Base-by-base conservation (phyloP, 2,888 invertebrate species). In the Entomobrya proxima region DNA sequence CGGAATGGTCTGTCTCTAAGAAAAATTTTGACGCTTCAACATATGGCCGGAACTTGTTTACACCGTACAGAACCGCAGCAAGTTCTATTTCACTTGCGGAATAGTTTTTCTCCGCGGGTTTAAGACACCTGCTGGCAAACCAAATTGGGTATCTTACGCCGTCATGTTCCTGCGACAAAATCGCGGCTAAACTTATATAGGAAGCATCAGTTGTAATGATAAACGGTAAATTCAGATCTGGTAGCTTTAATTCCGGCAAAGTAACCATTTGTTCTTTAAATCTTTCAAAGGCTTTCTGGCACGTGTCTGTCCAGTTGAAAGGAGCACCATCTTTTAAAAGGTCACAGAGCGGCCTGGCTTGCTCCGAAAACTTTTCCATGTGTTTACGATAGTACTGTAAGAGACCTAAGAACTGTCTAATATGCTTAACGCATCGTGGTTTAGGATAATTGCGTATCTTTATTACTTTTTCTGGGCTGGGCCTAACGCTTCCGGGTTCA, bases 1-100 rank as follows among this genome's bases (percentile, higher is more conserved):
- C 92, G 80, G 92, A 91, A 80, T 93, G 93, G 84, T 93, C 93
- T 0, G 92, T 92, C 5, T 91, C 86, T 0, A 93, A 89, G 0
- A 88, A 87, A 21, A 92, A 91, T 0, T 88, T 61, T 6, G 90
- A 40, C 0, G 91, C 91, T 75, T 92, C 92, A 0, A 93, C 87
- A 84, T 92, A 93, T 0, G 91, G 91, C 32, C 92, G 82, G 82
- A 92, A 92, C 85, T 92, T 92, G 15, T 90, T 75, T 0, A 92
- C 86, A 4, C 91, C 91, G 90, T 90, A 92, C 5, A 92, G 89
- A 1, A 92, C 90, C 0, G 90, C 91, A 11, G 91, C 24, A 0
- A 90, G 91, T 89, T 93, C 93, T 13, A 91, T 89, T 82, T 93
- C 92, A 0, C 92, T 92, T 0, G 92, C 91, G 0, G 91, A 88